Percentiles rank a stretch among this genome's conserved stretches.
phyloP scores from a whole-genome alignment of 2,888 invertebrate genomes.

The Trissoscelio sp. region DNA sequence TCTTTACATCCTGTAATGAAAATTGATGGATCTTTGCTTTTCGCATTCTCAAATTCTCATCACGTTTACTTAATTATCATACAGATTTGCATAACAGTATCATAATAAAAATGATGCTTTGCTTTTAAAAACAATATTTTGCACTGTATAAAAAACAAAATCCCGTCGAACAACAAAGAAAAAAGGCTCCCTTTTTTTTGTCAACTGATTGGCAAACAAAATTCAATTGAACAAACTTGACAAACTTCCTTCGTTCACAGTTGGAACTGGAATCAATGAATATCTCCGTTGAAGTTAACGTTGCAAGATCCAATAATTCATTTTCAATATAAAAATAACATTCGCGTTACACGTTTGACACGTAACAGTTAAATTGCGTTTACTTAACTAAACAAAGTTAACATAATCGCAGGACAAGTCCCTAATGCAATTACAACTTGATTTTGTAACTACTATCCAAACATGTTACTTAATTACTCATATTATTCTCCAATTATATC shows the following conservation, averaged over 20 bases:
- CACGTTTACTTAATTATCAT: background rate
- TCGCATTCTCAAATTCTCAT: background rate
- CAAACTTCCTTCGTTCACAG: slow-evolving; percentile 1
- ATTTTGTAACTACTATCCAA: slow-evolving; percentile 17
- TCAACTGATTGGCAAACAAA: slow-evolving; percentile 18
- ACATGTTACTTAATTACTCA: slow-evolving; percentile 4
- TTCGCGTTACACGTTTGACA: slow-evolving; percentile 12
- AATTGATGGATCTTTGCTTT: background rate
- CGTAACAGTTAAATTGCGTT: slow-evolving; percentile 22
- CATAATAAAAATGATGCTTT: background rate
- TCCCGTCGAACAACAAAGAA: no score
- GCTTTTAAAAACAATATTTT: background rate
- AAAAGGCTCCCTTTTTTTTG: no score
- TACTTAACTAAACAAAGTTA: slow-evolving; percentile 26
- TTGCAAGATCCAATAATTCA: slow-evolving; percentile 4
- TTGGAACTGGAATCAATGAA: no score
- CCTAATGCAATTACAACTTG: slow-evolving; percentile 26
- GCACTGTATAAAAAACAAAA: background rate
- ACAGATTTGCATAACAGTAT: background rate
- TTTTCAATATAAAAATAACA: slow-evolving; percentile 5
- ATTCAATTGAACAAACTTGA: background rate
- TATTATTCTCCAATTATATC: no score
- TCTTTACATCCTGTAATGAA: slow-evolving; percentile 8
- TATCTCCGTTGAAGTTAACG: background rate
- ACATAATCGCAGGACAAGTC: slow-evolving; percentile 20